A percentile compares a stretch with the other conserved stretches of the same genome.
Conservation (phyloP, 2,797 vertebrate genomes). For the Tangara arthus region DNA sequence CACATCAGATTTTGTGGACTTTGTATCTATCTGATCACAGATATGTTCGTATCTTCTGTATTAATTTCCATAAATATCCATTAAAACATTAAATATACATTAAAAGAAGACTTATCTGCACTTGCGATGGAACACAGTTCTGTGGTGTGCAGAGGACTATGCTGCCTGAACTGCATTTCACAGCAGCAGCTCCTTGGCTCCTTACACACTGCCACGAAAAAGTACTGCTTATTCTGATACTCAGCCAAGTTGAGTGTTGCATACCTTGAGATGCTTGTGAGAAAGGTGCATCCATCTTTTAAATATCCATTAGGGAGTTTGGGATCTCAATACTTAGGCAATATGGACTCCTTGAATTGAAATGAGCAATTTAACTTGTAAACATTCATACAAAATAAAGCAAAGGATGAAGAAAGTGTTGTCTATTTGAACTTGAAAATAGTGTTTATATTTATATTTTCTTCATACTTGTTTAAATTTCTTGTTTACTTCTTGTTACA, state of each 20-base stretch:
- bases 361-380: neutral
- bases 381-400: neutral
- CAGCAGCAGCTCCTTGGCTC: rapidly evolving
- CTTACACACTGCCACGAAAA: neutral
- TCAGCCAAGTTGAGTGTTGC: neutral
- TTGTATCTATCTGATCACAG: neutral
- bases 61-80: neutral
- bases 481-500: neutral
- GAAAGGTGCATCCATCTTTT: neutral
- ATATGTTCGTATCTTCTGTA: neutral
- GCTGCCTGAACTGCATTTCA: neutral
- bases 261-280: neutral
- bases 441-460: neutral
- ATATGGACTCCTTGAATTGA: neutral
- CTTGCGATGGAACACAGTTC: neutral
- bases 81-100: neutral
- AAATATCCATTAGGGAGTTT: neutral
- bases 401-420: neutral
- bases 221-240: neutral
- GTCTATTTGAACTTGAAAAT: neutral
- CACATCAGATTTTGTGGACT: neutral
- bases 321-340: neutral
- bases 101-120: neutral
- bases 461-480: neutral
- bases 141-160: neutral